phyloP scores from a whole-genome alignment of 2,797 vertebrate genomes.

The Schizopygopsis malacanthus region DNA sequence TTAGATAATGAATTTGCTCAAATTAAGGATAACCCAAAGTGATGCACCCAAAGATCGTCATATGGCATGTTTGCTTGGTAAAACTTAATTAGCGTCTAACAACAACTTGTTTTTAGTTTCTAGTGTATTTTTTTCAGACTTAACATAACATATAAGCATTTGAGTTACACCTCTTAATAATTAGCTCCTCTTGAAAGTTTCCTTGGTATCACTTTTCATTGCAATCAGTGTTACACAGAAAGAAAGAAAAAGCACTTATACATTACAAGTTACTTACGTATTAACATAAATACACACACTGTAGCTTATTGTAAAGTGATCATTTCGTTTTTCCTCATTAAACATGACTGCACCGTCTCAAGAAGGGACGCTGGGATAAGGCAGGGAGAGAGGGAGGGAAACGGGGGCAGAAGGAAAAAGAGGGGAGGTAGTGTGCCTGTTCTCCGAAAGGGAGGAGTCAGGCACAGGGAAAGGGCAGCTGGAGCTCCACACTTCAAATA shows the following conservation, averaged over 20 bases:
- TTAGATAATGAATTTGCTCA: not conserved
- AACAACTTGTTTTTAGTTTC: not conserved
- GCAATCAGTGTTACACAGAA: too few relatives aligned
- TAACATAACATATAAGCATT: not conserved
- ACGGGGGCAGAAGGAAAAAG: constrained; percentile 59
- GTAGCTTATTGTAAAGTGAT: not conserved
- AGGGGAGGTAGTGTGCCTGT: constrained; percentile 61
- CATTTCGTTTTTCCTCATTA: constrained; percentile 24
- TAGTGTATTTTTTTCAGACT: not conserved
- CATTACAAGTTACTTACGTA: not conserved
- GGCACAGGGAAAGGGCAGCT: constrained; percentile 79
- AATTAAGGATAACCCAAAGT: not conserved
- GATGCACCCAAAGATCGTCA: not conserved
- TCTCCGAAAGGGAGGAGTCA: constrained; percentile 84
- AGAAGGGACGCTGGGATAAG: constrained; percentile 53
- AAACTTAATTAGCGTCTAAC: not conserved
- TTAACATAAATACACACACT: not conserved
- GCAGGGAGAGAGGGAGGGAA: constrained; percentile 70
- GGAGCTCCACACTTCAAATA: constrained; percentile 79
- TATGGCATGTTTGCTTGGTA: not conserved
- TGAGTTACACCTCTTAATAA: not conserved
- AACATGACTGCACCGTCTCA: constrained; percentile 53
- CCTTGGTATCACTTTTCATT: not conserved
- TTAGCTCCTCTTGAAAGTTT: not conserved
- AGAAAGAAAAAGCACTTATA: not conserved